Evolutionary conservation across 2,113 vertebrate genomes (phyloP).

Genomic region (Grammomys surdaster): DNA sequence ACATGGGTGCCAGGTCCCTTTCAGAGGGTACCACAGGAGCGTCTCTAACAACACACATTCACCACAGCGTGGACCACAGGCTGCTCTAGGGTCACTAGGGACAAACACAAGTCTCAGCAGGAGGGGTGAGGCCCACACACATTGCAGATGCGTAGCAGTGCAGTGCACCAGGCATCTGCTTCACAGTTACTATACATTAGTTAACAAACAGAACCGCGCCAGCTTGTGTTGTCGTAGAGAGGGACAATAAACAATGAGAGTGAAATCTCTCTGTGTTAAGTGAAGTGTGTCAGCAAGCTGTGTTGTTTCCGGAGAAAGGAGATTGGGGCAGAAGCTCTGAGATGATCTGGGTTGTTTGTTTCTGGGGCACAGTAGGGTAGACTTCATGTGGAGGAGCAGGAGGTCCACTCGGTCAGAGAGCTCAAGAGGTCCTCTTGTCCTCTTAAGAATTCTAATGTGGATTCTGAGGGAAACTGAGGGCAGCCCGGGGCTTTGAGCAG

Average conservation of each 20-base stretch:
- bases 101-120: neutral
- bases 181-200: neutral
- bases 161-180: neutral
- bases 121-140: neutral
- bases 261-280: neutral
- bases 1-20: neutral
- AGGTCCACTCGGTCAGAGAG: neutral
- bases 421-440: too few species aligned
- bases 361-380: neutral
- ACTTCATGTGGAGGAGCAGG: neutral
- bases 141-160: neutral
- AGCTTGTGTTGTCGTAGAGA: neutral
- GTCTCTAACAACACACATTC: neutral
- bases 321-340: constrained; percentile 6
- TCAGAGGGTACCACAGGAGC: neutral
- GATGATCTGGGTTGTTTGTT: neutral
- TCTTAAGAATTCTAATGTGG: neutral
- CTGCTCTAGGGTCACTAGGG: neutral
- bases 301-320: neutral
- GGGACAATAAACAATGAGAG: neutral
- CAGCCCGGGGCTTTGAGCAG: neutral
- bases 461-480: neutral
- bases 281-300: neutral
- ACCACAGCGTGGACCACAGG: neutral
- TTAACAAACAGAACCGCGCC: neutral